phyloP scores from a whole-genome alignment of 2,888 invertebrate species.

The Cerceris ruficornis region DNA sequence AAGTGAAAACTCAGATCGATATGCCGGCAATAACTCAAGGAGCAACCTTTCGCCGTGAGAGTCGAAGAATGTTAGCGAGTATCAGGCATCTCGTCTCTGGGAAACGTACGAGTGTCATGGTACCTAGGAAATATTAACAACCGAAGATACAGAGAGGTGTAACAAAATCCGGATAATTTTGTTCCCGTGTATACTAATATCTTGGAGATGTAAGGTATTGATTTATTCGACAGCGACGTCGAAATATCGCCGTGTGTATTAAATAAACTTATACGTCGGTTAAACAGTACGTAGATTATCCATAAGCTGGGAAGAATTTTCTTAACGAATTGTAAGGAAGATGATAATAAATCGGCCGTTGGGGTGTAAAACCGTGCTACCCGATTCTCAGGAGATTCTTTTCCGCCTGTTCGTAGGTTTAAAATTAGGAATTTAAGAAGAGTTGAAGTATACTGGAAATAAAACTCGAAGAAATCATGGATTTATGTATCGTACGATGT shows the following conservation, averaged over 20 bases:
- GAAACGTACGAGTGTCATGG: constrained; percentile 42
- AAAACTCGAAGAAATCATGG: constrained; percentile 2
- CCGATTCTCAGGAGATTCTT: too few relatives aligned
- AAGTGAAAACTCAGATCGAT: constrained; percentile 59
- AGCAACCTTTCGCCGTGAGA: constrained; percentile 49
- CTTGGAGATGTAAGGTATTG: neutral
- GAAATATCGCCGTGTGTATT: neutral
- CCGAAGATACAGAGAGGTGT: constrained; percentile 38
- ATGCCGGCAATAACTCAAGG: constrained; percentile 52
- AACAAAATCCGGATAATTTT: constrained; percentile 39
- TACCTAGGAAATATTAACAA: constrained; percentile 49
- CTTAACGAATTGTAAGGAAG: too few relatives aligned
- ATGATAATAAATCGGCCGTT: too few relatives aligned
- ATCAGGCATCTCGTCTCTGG: constrained; percentile 34
- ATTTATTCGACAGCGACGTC: neutral
- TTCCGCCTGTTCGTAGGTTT: too few relatives aligned
- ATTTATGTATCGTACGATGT: constrained; percentile 24
- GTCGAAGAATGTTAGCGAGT: constrained; percentile 29
- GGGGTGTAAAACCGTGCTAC: too few relatives aligned
- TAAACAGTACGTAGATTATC: too few relatives aligned
- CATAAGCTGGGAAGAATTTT: too few relatives aligned
- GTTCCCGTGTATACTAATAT: neutral
- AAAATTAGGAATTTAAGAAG: too few relatives aligned
- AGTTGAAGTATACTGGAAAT: neutral
- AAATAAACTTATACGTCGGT: neutral